phyloP scores from a whole-genome alignment of 2,888 invertebrate species.

The Lepidocyrtoides sp. region DNA sequence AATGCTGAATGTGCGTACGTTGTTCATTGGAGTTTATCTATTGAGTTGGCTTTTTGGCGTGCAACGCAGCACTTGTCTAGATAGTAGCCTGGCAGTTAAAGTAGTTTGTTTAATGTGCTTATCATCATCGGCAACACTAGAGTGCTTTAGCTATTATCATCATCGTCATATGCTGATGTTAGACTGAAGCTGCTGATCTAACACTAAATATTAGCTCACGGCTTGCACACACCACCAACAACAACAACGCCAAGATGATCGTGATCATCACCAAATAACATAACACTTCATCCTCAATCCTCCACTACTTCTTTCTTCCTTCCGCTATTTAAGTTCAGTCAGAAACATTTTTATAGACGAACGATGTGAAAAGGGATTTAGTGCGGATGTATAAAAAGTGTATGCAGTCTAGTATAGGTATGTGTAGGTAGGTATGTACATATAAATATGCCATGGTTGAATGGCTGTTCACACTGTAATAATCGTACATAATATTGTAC shows the following conservation, averaged over 20 bases:
- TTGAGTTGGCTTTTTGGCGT: not conserved
- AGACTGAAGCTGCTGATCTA: not conserved
- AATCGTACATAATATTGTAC: not conserved
- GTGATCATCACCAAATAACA: not conserved
- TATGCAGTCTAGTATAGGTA: too few relatives aligned
- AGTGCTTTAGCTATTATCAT: not conserved
- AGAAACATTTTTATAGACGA: not conserved
- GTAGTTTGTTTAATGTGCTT: slow-evolving; percentile 39
- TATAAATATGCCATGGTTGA: slow-evolving; percentile 6
- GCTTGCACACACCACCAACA: slow-evolving; percentile 1
- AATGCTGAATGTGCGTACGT: slow-evolving; percentile 1
- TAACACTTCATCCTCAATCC: not conserved
- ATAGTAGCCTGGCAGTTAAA: slow-evolving; percentile 20
- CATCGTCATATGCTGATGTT: too few relatives aligned
- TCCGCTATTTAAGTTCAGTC: slow-evolving; percentile 3
- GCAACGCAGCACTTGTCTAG: not conserved
- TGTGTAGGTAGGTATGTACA: not conserved
- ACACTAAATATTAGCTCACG: not conserved
- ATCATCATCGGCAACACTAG: not conserved
- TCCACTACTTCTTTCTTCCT: slow-evolving; percentile 27
- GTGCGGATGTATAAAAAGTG: not conserved
- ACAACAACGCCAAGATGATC: not conserved
- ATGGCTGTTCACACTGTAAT: slow-evolving; percentile 27
- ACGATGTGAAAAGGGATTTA: not conserved
- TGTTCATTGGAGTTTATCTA: too few relatives aligned